Base-by-base conservation (phyloP, 1,140 invertebrate species). In the Tigriopus japonicus region DNA sequence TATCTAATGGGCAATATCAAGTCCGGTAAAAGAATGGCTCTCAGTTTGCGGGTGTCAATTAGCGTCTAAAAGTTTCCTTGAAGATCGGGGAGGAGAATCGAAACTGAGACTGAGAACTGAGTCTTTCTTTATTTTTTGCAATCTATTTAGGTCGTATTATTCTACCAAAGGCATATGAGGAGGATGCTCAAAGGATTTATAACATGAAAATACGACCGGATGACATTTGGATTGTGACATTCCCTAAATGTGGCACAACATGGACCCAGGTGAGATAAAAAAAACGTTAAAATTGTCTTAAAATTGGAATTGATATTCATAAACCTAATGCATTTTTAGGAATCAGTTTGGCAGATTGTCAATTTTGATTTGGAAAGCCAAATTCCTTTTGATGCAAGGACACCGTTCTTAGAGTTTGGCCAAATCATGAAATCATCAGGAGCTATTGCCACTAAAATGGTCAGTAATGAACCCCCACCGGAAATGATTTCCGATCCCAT, bases 241-340 rank as follows among this genome's bases (percentile, higher is more conserved):
- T 51, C 35, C 56, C 56, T 3, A 54, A 58, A 28, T 58, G 28
- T 42, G 56, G 56, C 2, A 58, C 56, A n/a, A 58, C 56, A 13
- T 58, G 56, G 56, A 58, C 28, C 14, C 56, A 58, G 14, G 28
- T 35, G n/a, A n/a, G n/a, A n/a, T n/a, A n/a, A 35, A 35, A 9
- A 3, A 35, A 5, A 3, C 3, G 28, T 35, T 35, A 35, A 35
- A 35, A 9, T 9, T 35, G 28, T 35, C 9, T 35, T 9, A 35
- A 35, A 9, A 35, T 3, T 5, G 28, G 28, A 35, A 35, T 35
- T 9, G 28, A 5, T 35, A 9, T 35, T 9, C 28, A 3, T 35
- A 3, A 35, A 35, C 9, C 9, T 35, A 3, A 35, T 35, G 28
- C 9, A 35, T 9, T 35, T 35, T 35, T 9, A 35, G 28, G 55